Percentiles rank a stretch among this genome's conserved stretches.
These are phyloP conservation scores for Strigamia transsilvanica DNA, from an alignment of 2,888 invertebrate genomes.

Conservation along the genomic window DNA sequence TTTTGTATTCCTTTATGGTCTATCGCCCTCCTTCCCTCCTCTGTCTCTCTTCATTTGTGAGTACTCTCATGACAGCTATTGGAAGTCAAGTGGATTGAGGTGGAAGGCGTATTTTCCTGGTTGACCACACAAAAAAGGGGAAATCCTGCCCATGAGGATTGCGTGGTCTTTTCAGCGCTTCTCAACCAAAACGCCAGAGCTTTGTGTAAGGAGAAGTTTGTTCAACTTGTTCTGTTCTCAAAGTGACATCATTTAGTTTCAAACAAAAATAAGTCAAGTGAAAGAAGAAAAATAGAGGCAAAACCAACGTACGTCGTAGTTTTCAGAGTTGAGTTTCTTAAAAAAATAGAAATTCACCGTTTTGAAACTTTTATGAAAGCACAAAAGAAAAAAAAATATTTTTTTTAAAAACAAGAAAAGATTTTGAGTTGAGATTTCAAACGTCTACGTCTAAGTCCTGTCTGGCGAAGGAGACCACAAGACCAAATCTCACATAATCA, in stretches of 20 bases:
- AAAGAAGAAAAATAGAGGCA: slow-evolving; percentile 5
- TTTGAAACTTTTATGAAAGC: not conserved
- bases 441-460: not conserved
- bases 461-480: not conserved
- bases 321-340: not conserved
- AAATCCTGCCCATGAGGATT: slow-evolving; percentile 8
- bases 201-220: slow-evolving; percentile 2
- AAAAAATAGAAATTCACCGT: not conserved
- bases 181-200: slow-evolving; percentile 8
- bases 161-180: slow-evolving; percentile 8
- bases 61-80: slow-evolving; percentile 8
- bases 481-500: not conserved
- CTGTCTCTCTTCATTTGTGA: slow-evolving; percentile 8
- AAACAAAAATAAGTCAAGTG: slow-evolving; percentile 8
- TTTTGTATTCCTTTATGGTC: slow-evolving; percentile 8
- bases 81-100: slow-evolving; percentile 8
- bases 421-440: not conserved
- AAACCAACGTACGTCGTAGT: not conserved
- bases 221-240: slow-evolving; percentile 8
- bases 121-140: slow-evolving; percentile 8
- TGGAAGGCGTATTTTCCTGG: slow-evolving; percentile 8
- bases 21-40: slow-evolving; percentile 2
- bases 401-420: not conserved
- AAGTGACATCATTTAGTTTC: slow-evolving; percentile 8
- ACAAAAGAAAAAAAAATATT: not conserved